Evolutionary conservation across 2,797 vertebrate genomes (phyloP).

Genomic region (Peromyscus nudipes): DNA sequence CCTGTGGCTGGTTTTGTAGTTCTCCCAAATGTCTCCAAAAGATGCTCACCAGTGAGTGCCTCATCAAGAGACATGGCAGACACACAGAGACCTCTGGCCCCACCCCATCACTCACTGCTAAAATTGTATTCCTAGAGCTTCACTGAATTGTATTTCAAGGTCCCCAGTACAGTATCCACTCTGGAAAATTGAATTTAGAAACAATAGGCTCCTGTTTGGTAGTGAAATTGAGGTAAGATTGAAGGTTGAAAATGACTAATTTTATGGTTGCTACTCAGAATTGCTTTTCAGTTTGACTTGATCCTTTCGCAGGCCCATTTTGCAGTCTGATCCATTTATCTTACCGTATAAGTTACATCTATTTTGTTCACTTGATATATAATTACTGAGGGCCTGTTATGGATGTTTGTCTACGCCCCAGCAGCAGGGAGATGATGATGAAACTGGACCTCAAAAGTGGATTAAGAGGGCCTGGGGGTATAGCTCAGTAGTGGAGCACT

Average conservation of each 20-base stretch:
- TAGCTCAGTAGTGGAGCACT: background rate
- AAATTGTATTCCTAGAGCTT: background rate
- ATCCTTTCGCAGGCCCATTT: constrained; percentile 31
- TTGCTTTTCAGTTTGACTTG: constrained; percentile 53
- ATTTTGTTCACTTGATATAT: constrained; percentile 35
- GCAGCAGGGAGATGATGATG: background rate
- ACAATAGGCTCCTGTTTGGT: background rate
- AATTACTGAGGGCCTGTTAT: background rate
- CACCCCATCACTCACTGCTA: background rate
- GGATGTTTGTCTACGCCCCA: background rate
- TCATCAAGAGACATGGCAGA: background rate
- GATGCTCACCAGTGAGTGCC: background rate
- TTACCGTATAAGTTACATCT: background rate
- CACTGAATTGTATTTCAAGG: constrained; percentile 56
- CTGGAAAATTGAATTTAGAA: constrained; percentile 57
- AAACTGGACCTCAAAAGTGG: background rate
- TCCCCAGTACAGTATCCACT: background rate
- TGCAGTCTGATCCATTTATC: constrained; percentile 12
- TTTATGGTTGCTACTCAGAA: constrained; percentile 60
- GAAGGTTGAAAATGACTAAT: constrained; percentile 64
- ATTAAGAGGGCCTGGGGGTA: background rate
- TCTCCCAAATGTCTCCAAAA: constrained; percentile 3
- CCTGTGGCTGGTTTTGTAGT: background rate
- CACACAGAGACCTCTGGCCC: background rate
- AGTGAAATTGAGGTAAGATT: constrained; percentile 35